Percentiles rank a stretch among this genome's conserved stretches.
phyloP scores from a whole-genome alignment of 1,140 invertebrate species.

The Oedothorax gibbosus region DNA sequence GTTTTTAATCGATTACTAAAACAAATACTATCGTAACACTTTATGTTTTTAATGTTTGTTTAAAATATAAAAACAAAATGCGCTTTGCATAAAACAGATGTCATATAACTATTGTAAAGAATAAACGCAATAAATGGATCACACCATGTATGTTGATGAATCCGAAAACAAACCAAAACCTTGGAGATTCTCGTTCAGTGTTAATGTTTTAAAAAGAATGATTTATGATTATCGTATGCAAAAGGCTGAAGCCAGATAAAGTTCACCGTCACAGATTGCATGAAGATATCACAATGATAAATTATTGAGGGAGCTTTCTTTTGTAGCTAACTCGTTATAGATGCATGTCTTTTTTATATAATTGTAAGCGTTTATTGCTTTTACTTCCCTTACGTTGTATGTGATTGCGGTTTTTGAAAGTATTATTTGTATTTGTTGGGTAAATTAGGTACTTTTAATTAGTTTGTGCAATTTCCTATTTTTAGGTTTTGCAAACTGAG shows the following conservation, averaged over 20 bases:
- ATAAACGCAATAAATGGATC: background rate
- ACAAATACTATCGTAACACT: too few species aligned
- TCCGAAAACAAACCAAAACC: constrained; percentile 11
- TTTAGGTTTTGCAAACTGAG: too few species aligned
- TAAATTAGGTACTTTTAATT: constrained; percentile 28
- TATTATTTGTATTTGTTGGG: background rate
- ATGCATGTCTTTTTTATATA: background rate
- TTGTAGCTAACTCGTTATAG: background rate
- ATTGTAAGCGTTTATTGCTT: constrained; percentile 5
- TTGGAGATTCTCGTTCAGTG: constrained; percentile 3
- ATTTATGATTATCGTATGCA: constrained; percentile 36
- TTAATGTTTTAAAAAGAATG: constrained; percentile 47
- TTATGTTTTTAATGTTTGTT: too few species aligned
- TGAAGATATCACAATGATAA: constrained; percentile 50
- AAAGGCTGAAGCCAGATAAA: constrained; percentile 26
- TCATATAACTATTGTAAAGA: background rate
- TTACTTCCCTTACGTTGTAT: background rate
- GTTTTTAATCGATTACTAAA: too few species aligned
- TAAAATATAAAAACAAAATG: too few species aligned
- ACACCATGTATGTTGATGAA: background rate
- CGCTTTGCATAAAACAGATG: too few species aligned
- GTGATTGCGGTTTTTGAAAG: constrained; percentile 10
- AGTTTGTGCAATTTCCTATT: background rate
- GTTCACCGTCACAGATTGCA: constrained; percentile 36
- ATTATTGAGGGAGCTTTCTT: constrained; percentile 31